These are phyloP conservation scores for Cardinalis cardinalis DNA, from an alignment of 2,113 vertebrate genomes.

Conservation along the genomic window DNA sequence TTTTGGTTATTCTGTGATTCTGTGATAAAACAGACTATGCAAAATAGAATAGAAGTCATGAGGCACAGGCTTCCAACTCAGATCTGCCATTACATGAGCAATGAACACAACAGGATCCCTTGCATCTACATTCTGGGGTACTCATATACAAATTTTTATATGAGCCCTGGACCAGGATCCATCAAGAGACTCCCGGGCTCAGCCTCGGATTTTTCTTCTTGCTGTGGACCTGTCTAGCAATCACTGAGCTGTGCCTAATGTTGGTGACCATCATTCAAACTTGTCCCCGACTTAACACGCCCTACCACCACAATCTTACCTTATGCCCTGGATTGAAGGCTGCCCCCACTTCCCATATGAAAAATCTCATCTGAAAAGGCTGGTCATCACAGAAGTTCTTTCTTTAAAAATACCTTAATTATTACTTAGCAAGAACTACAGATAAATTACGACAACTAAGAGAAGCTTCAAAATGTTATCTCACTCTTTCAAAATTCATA, in stretches of 20 bases:
- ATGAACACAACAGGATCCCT: neutral
- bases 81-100: neutral
- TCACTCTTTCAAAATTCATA: neutral
- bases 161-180: neutral
- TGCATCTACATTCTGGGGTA: rapidly evolving
- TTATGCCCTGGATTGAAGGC: neutral
- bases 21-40: neutral
- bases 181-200: neutral
- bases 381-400: neutral
- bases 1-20: neutral
- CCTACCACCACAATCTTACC: neutral
- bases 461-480: neutral
- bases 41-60: neutral
- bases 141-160: neutral
- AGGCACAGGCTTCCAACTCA: neutral
- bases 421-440: neutral
- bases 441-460: neutral
- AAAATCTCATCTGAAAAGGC: neutral
- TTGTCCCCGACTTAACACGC: neutral
- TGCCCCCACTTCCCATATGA: neutral
- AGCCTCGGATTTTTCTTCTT: neutral
- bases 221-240: rapidly evolving
- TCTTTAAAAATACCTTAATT: neutral
- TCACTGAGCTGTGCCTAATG: rapidly evolving
- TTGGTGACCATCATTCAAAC: rapidly evolving